Evolutionary conservation across 1,140 invertebrate species (phyloP).

Genomic region (Reticulitermes speratus): DNA sequence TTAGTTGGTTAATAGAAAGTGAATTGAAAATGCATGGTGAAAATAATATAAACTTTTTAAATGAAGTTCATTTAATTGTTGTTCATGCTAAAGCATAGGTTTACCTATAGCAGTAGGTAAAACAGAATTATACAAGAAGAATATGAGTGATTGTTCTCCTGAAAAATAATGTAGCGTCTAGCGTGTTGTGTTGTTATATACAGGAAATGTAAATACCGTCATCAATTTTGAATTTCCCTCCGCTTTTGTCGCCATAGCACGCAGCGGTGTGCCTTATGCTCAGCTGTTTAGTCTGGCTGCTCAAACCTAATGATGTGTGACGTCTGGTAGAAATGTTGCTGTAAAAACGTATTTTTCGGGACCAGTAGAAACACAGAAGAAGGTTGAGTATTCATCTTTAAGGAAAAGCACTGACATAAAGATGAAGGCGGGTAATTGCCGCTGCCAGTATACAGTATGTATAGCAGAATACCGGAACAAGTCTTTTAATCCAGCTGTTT

Average conservation of each 20-base stretch:
- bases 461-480: not conserved
- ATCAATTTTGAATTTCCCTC: conserved; percentile 12
- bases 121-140: not conserved
- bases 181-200: not conserved
- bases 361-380: not conserved
- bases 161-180: not conserved
- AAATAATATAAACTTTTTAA: not conserved
- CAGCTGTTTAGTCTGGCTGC: not conserved
- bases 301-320: not conserved
- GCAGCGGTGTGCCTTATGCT: not conserved
- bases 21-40: too few species aligned
- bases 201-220: not conserved
- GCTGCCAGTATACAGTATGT: not conserved
- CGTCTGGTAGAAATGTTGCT: not conserved
- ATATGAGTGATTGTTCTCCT: not conserved
- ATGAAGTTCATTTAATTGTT: not conserved
- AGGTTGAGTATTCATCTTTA: not conserved
- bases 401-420: not conserved
- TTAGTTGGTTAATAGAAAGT: too few species aligned
- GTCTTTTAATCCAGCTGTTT: not conserved
- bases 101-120: not conserved
- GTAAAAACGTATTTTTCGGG: not conserved
- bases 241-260: too few species aligned
- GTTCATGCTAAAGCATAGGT: not conserved
- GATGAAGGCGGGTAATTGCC: not conserved